Evolutionary conservation across 2,113 vertebrate species (phyloP).

Genomic region (Hoplias malabaricus): DNA sequence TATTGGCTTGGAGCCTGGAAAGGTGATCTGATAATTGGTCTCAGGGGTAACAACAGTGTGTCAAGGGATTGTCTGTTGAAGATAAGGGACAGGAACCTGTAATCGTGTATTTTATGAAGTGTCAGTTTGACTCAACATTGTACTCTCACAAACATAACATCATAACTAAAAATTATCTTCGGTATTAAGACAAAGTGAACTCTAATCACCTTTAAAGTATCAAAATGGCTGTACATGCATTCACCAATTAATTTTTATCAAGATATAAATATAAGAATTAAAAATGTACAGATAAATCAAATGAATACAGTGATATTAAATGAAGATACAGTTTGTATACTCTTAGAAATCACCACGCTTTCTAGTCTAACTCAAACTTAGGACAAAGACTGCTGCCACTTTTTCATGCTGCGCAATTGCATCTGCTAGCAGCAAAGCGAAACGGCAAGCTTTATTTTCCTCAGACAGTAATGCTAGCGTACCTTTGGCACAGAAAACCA

Average conservation of each 20-base stretch:
- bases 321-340: conserved; percentile 15
- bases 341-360: conserved; percentile 29
- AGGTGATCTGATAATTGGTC: conserved; percentile 68
- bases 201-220: not conserved
- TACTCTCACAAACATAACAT: not conserved
- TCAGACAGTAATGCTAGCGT: conserved; percentile 58
- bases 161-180: not conserved
- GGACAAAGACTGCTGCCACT: conserved; percentile 40
- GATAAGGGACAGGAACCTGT: conserved; percentile 70
- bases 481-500: conserved; percentile 59
- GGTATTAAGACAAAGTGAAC: not conserved
- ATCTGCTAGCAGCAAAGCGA: conserved; percentile 58
- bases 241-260: not conserved
- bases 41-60: conserved; percentile 65
- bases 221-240: not conserved
- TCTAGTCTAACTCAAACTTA: conserved; percentile 39
- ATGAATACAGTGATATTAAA: conserved; percentile 12
- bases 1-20: conserved; percentile 34
- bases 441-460: conserved; percentile 57
- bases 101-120: conserved; percentile 70
- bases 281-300: conserved; percentile 1
- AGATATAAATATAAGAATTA: not conserved
- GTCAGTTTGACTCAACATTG: conserved; percentile 61
- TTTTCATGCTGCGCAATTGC: conserved; percentile 55
- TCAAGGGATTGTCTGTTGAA: conserved; percentile 67